These are phyloP conservation scores for Erebia ligea DNA, from an alignment of 2,888 invertebrate genomes.

Conservation along the genomic window DNA sequence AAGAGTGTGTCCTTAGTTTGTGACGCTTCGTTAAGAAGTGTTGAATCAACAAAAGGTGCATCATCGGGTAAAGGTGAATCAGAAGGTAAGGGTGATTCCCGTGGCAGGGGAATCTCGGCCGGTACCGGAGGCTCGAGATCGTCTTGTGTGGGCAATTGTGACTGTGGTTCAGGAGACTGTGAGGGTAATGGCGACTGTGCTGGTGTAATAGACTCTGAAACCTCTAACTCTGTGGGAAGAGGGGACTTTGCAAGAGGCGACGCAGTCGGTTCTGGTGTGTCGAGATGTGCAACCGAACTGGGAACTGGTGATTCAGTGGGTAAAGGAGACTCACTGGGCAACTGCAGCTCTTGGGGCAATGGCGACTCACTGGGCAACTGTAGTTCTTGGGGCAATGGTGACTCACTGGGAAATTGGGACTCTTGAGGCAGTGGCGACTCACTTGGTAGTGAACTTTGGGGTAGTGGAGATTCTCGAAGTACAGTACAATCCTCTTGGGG, in stretches of 20 bases:
- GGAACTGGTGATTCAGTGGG: slow-evolving; percentile 48
- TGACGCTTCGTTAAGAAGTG: slow-evolving; percentile 19
- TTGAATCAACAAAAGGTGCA: slow-evolving; percentile 16
- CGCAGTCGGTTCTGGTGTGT: slow-evolving; percentile 38
- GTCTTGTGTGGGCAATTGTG: slow-evolving; percentile 38
- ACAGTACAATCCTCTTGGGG: slow-evolving; percentile 42
- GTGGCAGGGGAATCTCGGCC: slow-evolving; percentile 44
- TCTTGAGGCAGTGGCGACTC: slow-evolving; percentile 48
- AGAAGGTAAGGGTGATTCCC: slow-evolving; percentile 43
- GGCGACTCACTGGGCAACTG: slow-evolving; percentile 46
- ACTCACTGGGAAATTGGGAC: slow-evolving; percentile 43
- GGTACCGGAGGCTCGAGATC: slow-evolving; percentile 40
- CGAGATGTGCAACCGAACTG: slow-evolving; percentile 22
- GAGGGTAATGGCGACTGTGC: slow-evolving; percentile 36
- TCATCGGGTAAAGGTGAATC: slow-evolving; percentile 39
- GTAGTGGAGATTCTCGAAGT: slow-evolving; percentile 45
- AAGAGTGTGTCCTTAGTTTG: slow-evolving; percentile 25
- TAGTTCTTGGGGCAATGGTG: slow-evolving; percentile 45
- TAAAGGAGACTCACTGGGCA: slow-evolving; percentile 43
- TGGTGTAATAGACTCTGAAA: slow-evolving; percentile 36
- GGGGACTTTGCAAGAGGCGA: slow-evolving; percentile 47
- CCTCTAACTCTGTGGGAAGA: slow-evolving; percentile 25
- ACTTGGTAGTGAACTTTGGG: slow-evolving; percentile 47
- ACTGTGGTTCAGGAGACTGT: slow-evolving; percentile 33
- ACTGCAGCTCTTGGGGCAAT: slow-evolving; percentile 45